Conservation (phyloP, 2,888 invertebrate genomes). For the Drosophila anceps region DNA sequence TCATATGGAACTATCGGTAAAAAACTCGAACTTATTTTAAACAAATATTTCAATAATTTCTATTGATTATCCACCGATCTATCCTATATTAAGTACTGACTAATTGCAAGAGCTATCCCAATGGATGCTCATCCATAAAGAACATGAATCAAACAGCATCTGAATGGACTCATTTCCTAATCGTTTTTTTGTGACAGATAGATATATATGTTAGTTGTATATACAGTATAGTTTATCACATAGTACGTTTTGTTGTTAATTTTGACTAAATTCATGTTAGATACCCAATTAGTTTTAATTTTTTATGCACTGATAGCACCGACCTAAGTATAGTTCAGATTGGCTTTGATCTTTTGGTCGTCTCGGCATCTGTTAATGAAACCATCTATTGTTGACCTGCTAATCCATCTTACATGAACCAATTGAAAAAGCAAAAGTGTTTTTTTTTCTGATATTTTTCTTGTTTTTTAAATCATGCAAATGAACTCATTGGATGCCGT, state of each 20-base stretch:
- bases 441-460: constrained; percentile 8
- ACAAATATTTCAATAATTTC: too few relatives aligned
- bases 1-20: too few relatives aligned
- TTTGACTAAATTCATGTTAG: not conserved
- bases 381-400: constrained; percentile 64
- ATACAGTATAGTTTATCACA: too few relatives aligned
- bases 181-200: not conserved
- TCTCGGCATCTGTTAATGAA: constrained; percentile 51
- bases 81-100: not conserved
- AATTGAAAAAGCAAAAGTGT: constrained; percentile 61
- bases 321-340: constrained; percentile 9
- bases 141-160: not conserved
- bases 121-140: not conserved
- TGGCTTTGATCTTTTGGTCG: constrained; percentile 27
- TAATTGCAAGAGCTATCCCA: not conserved
- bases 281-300: not conserved
- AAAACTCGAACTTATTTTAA: too few relatives aligned
- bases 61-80: not conserved
- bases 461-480: constrained; percentile 61
- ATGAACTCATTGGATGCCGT: constrained; percentile 68
- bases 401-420: constrained; percentile 69
- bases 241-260: not conserved
- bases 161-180: not conserved
- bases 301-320: constrained; percentile 28
- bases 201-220: not conserved